These are phyloP conservation scores for Cyprinodon diabolis DNA, from an alignment of 2,797 vertebrate species.

Conservation along the genomic window DNA sequence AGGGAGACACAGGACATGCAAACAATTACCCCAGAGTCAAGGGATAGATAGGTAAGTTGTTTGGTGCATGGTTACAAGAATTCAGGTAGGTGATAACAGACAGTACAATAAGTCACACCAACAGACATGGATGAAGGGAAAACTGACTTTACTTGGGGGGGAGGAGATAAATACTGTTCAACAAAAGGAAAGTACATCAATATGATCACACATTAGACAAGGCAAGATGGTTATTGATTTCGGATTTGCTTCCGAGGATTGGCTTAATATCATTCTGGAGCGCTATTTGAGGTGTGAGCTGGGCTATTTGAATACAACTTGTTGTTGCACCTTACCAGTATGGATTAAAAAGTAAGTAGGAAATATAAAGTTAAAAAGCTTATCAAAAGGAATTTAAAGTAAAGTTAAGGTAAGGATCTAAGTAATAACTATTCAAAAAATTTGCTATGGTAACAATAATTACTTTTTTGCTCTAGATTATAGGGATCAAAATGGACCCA, in stretches of 20 bases:
- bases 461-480: background rate
- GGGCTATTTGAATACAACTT: background rate
- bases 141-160: conserved; percentile 12
- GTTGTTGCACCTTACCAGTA: too few species aligned
- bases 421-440: too few species aligned
- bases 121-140: conserved; percentile 37
- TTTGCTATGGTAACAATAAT: background rate
- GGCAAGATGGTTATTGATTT: conserved; percentile 7
- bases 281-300: background rate
- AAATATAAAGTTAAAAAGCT: too few species aligned
- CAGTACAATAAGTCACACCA: conserved; percentile 30
- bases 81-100: conserved; percentile 37
- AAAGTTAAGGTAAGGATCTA: too few species aligned
- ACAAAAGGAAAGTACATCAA: conserved; percentile 32
- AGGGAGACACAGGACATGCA: conserved; percentile 78
- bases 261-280: background rate
- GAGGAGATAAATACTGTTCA: conserved; percentile 8
- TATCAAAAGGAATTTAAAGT: too few species aligned
- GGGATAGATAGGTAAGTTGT: conserved; percentile 48
- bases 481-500: background rate
- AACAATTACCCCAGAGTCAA: conserved; percentile 65
- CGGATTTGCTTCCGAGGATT: background rate
- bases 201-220: conserved; percentile 31
- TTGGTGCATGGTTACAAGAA: conserved; percentile 43
- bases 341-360: too few species aligned